Conservation (phyloP, 2,113 vertebrate species). For the Neolamprologus sp. region DNA sequence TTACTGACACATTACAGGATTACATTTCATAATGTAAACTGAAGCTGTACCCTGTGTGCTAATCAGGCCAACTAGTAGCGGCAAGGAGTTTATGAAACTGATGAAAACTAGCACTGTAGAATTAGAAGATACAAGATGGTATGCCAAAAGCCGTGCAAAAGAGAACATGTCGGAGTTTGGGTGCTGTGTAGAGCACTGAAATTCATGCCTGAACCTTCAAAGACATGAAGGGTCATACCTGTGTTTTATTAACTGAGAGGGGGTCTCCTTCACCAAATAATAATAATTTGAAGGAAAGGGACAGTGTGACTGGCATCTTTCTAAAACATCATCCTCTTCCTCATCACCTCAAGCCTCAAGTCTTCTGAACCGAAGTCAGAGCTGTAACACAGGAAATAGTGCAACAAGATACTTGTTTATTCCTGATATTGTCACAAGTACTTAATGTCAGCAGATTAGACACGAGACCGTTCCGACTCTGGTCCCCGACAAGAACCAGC, state of each 20-base stretch:
- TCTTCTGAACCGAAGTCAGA: not conserved
- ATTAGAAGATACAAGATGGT: too few relatives aligned
- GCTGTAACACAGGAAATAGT: not conserved
- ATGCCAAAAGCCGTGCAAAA: not conserved
- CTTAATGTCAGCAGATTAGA: not conserved
- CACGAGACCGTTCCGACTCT: not conserved
- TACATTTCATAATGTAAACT: not conserved
- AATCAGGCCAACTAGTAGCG: not conserved
- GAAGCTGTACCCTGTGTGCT: not conserved
- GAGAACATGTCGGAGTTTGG: not conserved
- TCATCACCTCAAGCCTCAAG: not conserved
- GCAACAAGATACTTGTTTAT: not conserved
- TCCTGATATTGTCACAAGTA: not conserved
- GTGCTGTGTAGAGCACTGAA: not conserved
- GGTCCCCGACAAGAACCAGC: not conserved
- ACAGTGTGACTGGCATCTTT: not conserved
- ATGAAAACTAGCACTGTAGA: too few relatives aligned
- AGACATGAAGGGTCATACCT: not conserved
- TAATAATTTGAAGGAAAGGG: not conserved
- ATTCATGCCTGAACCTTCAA: not conserved
- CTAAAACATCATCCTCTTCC: not conserved
- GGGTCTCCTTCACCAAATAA: not conserved
- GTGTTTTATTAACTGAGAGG: not conserved
- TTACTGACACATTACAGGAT: not conserved
- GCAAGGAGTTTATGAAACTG: too few relatives aligned